Conservation (phyloP, 2,888 invertebrate genomes). For the Candidula unifasciata region DNA sequence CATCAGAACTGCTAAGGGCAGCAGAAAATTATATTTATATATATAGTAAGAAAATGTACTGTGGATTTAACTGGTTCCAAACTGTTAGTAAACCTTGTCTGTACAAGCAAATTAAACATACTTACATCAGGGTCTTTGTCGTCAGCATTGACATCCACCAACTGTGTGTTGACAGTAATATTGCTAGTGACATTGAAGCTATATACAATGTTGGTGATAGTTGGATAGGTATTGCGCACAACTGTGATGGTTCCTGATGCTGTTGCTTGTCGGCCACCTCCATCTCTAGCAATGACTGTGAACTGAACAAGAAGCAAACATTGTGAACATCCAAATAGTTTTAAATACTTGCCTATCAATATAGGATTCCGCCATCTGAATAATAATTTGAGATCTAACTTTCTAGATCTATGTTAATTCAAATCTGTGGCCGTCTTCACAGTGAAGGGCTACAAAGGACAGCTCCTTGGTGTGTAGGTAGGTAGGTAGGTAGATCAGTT, state of each 20-base stretch:
- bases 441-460: too few relatives aligned
- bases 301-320: slow-evolving; percentile 59
- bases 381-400: too few relatives aligned
- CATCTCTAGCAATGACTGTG: slow-evolving; percentile 67
- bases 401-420: too few relatives aligned
- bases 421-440: too few relatives aligned
- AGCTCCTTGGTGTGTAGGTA: too few relatives aligned
- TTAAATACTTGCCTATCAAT: too few relatives aligned
- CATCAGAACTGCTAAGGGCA: background rate
- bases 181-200: slow-evolving; percentile 31
- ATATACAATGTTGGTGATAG: slow-evolving; percentile 48
- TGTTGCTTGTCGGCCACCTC: slow-evolving; percentile 58
- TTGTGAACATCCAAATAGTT: too few relatives aligned
- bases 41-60: too few relatives aligned
- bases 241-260: slow-evolving; percentile 64
- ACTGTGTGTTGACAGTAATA: background rate
- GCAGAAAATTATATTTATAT: too few relatives aligned
- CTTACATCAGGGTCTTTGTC: slow-evolving; percentile 42
- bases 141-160: background rate
- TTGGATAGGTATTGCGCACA: slow-evolving; percentile 63
- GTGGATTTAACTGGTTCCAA: too few relatives aligned
- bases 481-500: too few relatives aligned
- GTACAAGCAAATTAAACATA: background rate
- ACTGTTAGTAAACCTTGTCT: background rate
- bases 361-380: too few relatives aligned